Conservation (phyloP, 2,113 vertebrate genomes). For the Numida meleagris region DNA sequence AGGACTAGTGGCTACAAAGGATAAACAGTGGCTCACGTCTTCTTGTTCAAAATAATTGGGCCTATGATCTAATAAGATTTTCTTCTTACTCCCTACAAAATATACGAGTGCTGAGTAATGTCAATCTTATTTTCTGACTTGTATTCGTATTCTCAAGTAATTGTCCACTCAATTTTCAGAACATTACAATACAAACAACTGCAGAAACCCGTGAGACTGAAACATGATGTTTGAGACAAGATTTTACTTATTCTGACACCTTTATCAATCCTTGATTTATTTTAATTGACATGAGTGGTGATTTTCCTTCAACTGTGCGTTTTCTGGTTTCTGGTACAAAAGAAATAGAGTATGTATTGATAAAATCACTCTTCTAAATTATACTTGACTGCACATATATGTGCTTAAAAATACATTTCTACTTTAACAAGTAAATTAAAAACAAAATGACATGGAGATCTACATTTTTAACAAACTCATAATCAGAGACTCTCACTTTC, state of each 20-base stretch:
- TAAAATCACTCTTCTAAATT: background rate
- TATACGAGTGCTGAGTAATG: background rate
- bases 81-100: background rate
- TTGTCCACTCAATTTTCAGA: background rate
- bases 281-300: background rate
- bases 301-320: background rate
- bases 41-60: background rate
- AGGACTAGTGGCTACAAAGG: background rate
- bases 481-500: background rate
- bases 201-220: background rate
- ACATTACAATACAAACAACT: background rate
- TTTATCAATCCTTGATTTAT: background rate
- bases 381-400: rapidly evolving
- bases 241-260: background rate
- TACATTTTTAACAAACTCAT: background rate
- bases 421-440: background rate
- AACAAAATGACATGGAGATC: background rate
- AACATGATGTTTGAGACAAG: background rate
- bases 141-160: background rate
- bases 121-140: background rate
- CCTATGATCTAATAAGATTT: background rate
- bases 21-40: background rate
- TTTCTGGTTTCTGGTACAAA: background rate
- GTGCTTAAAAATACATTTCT: background rate
- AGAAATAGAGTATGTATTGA: background rate